Conservation (phyloP, 2,888 invertebrate species). For the Blomia tropicalis region DNA sequence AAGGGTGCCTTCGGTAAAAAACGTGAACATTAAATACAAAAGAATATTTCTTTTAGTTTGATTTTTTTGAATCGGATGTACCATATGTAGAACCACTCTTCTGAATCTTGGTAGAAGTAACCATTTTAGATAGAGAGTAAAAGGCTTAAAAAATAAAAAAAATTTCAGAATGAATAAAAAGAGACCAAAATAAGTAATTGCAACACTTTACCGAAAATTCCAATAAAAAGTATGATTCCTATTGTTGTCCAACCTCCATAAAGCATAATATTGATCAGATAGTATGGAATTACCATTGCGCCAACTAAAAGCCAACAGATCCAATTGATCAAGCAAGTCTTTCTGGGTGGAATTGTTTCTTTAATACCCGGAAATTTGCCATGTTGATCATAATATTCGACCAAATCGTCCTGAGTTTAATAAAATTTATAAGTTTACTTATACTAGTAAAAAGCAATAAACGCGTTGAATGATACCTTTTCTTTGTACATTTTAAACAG, state of each 20-base stretch:
- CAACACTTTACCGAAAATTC: constrained; percentile 60
- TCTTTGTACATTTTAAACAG: constrained; percentile 60
- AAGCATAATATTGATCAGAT: constrained; percentile 32
- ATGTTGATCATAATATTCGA: constrained; percentile 34
- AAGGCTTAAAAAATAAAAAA: not conserved
- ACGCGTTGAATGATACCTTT: too few relatives aligned
- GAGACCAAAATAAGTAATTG: too few relatives aligned
- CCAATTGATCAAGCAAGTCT: constrained; percentile 33
- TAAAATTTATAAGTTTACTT: constrained; percentile 22
- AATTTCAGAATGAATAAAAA: constrained; percentile 15
- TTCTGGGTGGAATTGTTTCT: constrained; percentile 31
- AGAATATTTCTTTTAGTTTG: too few relatives aligned
- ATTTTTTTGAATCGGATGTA: not conserved
- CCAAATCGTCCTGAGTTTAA: constrained; percentile 37
- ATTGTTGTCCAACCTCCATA: constrained; percentile 52
- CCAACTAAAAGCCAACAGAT: constrained; percentile 34
- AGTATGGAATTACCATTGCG: constrained; percentile 33
- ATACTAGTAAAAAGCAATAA: not conserved
- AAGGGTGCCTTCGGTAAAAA: too few relatives aligned
- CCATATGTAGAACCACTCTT: constrained; percentile 16
- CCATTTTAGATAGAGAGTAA: constrained; percentile 11
- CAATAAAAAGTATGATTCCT: constrained; percentile 50
- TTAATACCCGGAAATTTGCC: constrained; percentile 32
- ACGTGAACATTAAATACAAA: too few relatives aligned
- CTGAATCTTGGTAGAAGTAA: constrained; percentile 16